Conservation (phyloP, 2,797 vertebrate genomes). For the Enteromius mattozi region DNA sequence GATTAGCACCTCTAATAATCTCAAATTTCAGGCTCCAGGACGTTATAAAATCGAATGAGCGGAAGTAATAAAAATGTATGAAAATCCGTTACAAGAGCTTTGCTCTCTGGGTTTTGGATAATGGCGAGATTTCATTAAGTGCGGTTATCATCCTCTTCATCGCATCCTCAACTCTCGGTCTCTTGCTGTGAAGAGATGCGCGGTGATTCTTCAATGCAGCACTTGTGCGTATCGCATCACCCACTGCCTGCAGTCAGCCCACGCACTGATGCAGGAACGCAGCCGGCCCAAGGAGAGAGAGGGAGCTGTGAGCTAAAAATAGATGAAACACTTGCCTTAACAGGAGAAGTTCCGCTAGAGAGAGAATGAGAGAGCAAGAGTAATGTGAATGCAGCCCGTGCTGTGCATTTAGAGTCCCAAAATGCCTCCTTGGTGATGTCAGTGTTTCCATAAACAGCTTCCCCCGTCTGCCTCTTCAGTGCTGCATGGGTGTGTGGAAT, state of each 20-base stretch:
- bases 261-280: conserved; percentile 67
- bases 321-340: conserved; percentile 68
- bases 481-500: conserved; percentile 52
- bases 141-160: conserved; percentile 24
- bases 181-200: conserved; percentile 23
- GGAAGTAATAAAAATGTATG: background rate
- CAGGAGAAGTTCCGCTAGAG: conserved; percentile 49
- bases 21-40: background rate
- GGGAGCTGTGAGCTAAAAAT: conserved; percentile 76
- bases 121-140: conserved; percentile 58
- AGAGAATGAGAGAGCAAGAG: conserved; percentile 41
- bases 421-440: conserved; percentile 74
- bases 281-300: conserved; percentile 67
- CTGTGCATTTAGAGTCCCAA: conserved; percentile 66
- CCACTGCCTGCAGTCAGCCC: conserved; percentile 52
- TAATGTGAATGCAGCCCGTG: conserved; percentile 34
- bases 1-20: conserved; percentile 2
- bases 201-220: conserved; percentile 44
- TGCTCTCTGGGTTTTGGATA: background rate
- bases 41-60: background rate
- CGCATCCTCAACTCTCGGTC: conserved; percentile 19
- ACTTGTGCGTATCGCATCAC: conserved; percentile 38
- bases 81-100: background rate
- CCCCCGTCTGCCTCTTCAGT: conserved; percentile 54
- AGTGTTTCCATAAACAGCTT: conserved; percentile 59